A percentile compares a stretch with the other conserved stretches of the same genome.
phyloP scores from a whole-genome alignment of 1,140 invertebrate genomes.

The Hycleus cichorii region DNA sequence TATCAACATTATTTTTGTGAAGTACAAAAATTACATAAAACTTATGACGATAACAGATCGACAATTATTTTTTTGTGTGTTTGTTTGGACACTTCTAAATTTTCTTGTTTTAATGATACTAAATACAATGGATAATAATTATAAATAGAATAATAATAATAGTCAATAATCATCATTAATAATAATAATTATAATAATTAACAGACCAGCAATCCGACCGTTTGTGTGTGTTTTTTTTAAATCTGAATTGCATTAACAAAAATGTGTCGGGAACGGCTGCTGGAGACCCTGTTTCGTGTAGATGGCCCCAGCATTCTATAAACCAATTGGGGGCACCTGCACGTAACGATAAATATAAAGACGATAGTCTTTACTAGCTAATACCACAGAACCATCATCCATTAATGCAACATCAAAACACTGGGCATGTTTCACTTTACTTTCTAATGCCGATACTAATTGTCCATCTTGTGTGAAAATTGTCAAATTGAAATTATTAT shows the following conservation, averaged over 20 bases:
- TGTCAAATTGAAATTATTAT: constrained; percentile 99
- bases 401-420: constrained; percentile 99
- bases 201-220: constrained; percentile 34
- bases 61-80: constrained; percentile 19
- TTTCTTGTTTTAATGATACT: not conserved
- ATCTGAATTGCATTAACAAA: constrained; percentile 41
- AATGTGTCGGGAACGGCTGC: constrained; percentile 38
- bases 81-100: not conserved
- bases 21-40: constrained; percentile 33
- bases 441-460: constrained; percentile 92
- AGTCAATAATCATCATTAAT: no score
- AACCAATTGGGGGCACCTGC: constrained; percentile 77
- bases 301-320: constrained; percentile 46
- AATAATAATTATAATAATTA: constrained; percentile 22
- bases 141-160: no score
- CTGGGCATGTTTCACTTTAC: constrained; percentile 98
- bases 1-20: constrained; percentile 35
- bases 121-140: constrained; percentile 19
- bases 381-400: constrained; percentile 97
- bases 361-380: constrained; percentile 98
- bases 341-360: constrained; percentile 98
- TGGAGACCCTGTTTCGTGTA: constrained; percentile 31
- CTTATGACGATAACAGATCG: constrained; percentile 32
- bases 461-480: constrained; percentile 96
- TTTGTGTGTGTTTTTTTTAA: constrained; percentile 11